Evolutionary conservation across 2,797 vertebrate species (phyloP), one percentile per base, ranked within the genome.

Genomic region (Eulemur mongoz): DNA sequence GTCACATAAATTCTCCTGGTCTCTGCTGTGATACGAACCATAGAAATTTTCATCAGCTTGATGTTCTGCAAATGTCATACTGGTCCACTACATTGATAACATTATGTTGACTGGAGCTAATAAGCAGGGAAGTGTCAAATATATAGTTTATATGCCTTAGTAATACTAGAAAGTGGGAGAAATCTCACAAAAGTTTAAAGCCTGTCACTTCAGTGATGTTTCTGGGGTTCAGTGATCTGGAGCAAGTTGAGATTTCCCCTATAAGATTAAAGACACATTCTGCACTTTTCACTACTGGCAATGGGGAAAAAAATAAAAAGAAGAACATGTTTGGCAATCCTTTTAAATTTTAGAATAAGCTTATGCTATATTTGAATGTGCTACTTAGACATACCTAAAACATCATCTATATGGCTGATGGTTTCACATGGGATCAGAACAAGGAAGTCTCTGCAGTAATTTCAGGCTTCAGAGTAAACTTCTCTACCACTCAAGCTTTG

Each of bases 1-100:
- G n/a, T 43, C 35, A 83, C 38, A 72, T 13, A 78, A 69, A 40
- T 76, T 59, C 40, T 80, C 30, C 27, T 83, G 54, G 17, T 59
- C 11, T 88, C n/a, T 79, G 40, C 48, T 59, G 69, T 40, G 75
- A 40, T 81, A 79, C 27, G 4, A 40, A 32, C 7, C 48, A 72
- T 54, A 91, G 59, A 87, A n/a, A 65, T 35, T 18, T 72, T 78
- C 54, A 57, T 63, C 69, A 14, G 30, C 4, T 87, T 81, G 48
- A 83, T 61, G 81, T 87, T 75, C 52, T 73, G 40, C 59, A 85
- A 96, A 85, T 76, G n/a, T 82, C 86, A 82, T 32, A 54, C 14
- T 65, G 20, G 22, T 75, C 30, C 57, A 76, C 63, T 61, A 52
- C 5, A 25, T 59, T 93, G 32, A 78, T 76, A 76, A 52, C 32